Percentiles rank a stretch among this genome's conserved stretches.
These are phyloP conservation scores for Sympetrum striolatum DNA, from an alignment of 2,888 invertebrate species.

Conservation along the genomic window DNA sequence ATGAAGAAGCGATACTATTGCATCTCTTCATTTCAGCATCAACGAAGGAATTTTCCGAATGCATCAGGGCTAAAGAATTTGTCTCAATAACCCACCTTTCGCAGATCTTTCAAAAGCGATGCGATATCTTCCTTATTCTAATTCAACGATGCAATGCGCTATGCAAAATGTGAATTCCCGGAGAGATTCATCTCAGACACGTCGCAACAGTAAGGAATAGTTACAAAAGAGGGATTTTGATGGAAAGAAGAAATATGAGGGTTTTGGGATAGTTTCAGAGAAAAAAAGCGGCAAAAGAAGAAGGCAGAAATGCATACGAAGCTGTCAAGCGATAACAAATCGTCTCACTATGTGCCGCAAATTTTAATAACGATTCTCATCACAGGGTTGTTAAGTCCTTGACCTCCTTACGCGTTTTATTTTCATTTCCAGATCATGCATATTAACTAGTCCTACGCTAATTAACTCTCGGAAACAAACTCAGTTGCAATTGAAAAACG, in stretches of 20 bases:
- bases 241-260: neutral
- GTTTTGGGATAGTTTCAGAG: neutral
- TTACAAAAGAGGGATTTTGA: neutral
- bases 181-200: too few species aligned
- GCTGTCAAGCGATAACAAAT: slow-evolving; percentile 14
- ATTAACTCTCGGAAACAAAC: slow-evolving; percentile 3
- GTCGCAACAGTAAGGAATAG: too few species aligned
- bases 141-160: too few species aligned
- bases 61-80: too few species aligned
- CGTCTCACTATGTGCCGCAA: neutral
- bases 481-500: neutral
- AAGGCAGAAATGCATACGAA: neutral
- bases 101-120: too few species aligned
- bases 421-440: slow-evolving; percentile 2
- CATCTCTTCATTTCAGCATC: too few species aligned
- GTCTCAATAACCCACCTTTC: too few species aligned
- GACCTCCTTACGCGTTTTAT: slow-evolving; percentile 19
- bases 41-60: too few species aligned
- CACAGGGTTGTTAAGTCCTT: neutral
- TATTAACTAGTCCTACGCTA: slow-evolving; percentile 33
- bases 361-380: slow-evolving; percentile 5
- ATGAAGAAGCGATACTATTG: too few species aligned
- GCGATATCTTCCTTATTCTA: too few species aligned
- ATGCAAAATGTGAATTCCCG: too few species aligned
- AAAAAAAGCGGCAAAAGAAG: neutral